Evolutionary conservation across 2,797 vertebrate genomes (phyloP).

Genomic region (Hephaestus fuliginosus): DNA sequence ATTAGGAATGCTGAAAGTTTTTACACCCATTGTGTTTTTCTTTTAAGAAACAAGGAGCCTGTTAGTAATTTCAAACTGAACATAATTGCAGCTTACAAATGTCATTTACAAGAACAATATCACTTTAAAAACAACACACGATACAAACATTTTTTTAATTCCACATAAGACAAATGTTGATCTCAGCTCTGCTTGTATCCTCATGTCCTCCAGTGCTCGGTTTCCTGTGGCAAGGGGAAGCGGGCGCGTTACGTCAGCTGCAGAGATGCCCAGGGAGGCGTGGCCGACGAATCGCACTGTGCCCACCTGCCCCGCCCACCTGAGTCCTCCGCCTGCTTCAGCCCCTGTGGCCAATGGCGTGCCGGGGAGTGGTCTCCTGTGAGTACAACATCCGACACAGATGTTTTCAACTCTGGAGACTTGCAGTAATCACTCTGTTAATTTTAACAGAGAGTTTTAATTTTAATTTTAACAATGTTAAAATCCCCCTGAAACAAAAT

Average conservation of each 20-base stretch:
- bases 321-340: conserved; percentile 91
- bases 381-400: conserved; percentile 77
- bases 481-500: conserved; percentile 36
- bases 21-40: background rate
- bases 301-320: conserved; percentile 90
- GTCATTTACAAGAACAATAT: background rate
- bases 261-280: conserved; percentile 89
- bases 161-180: conserved; percentile 11
- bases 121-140: conserved; percentile 25
- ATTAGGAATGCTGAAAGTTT: background rate
- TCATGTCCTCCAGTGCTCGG: conserved; percentile 88
- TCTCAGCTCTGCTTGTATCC: conserved; percentile 22
- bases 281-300: conserved; percentile 92
- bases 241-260: conserved; percentile 95
- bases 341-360: conserved; percentile 94
- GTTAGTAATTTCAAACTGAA: background rate
- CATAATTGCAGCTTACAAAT: background rate
- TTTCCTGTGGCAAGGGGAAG: conserved; percentile 93
- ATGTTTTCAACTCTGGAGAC: conserved; percentile 42
- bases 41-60: background rate
- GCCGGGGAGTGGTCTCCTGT: conserved; percentile 95
- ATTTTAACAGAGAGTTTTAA: background rate
- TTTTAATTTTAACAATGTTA: conserved; percentile 2
- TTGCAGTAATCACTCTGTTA: conserved; percentile 22
- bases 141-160: conserved; percentile 1